These are phyloP conservation scores for Epistrophella euchroma DNA, from an alignment of 2,888 invertebrate genomes.

Conservation along the genomic window DNA sequence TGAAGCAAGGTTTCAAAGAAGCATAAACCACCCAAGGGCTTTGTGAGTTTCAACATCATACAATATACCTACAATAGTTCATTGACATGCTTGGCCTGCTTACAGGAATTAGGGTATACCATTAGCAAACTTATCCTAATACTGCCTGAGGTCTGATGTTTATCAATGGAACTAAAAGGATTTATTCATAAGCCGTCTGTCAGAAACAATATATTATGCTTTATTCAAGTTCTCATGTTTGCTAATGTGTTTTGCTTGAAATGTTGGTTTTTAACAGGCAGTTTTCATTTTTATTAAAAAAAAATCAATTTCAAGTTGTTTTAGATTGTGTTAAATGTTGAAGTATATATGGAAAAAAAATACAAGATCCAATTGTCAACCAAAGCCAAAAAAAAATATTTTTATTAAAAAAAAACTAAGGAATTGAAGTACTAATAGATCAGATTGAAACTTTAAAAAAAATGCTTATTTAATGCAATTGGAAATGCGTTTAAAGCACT, in stretches of 20 bases:
- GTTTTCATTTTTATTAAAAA: neutral
- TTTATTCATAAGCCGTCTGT: constrained; percentile 12
- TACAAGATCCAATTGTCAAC: too few relatives aligned
- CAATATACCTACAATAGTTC: neutral
- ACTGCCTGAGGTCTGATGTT: constrained; percentile 14
- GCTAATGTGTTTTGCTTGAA: neutral
- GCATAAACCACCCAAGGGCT: neutral
- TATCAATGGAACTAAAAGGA: constrained; percentile 14
- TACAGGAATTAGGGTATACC: neutral
- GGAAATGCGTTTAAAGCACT: too few relatives aligned
- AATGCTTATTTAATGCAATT: too few relatives aligned
- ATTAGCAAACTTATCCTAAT: neutral
- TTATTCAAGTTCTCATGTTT: neutral
- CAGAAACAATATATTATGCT: constrained; percentile 5
- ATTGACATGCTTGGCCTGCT: neutral
- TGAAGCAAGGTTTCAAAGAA: neutral
- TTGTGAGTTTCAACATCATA: neutral
- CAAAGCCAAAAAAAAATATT: too few relatives aligned
- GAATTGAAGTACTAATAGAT: too few relatives aligned
- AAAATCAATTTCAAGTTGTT: neutral
- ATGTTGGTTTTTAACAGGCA: neutral
- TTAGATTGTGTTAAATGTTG: neutral
- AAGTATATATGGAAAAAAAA: neutral
- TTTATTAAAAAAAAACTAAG: too few relatives aligned
- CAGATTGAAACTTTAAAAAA: too few relatives aligned